These are phyloP conservation scores for Sapayoa aenigma DNA, from an alignment of 2,113 vertebrate genomes.

Conservation along the genomic window DNA sequence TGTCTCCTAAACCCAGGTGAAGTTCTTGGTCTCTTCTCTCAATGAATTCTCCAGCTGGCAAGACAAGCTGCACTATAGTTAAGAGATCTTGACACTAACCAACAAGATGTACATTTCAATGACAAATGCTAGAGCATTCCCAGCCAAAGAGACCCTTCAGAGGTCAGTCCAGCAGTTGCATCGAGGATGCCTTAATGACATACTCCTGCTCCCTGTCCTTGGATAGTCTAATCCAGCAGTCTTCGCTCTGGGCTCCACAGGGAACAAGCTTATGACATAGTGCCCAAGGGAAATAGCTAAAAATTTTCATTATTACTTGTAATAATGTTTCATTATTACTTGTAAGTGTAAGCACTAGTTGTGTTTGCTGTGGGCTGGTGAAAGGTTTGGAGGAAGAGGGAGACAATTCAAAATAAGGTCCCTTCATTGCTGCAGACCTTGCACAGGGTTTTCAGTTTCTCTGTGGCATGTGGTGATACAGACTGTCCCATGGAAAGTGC, in stretches of 20 bases:
- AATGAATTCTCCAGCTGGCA: neutral
- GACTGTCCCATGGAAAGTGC: neutral
- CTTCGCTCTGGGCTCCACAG: neutral
- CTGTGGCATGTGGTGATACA: neutral
- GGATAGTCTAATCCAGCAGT: neutral
- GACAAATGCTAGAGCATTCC: neutral
- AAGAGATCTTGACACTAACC: neutral
- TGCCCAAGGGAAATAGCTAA: neutral
- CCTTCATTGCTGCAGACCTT: neutral
- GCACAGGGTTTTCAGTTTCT: neutral
- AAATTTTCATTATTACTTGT: constrained; percentile 1
- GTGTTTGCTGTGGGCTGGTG: neutral
- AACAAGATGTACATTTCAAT: neutral
- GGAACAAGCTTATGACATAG: neutral
- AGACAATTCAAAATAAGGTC: neutral
- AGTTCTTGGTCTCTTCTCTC: neutral
- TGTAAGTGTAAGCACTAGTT: neutral
- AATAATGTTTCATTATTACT: neutral
- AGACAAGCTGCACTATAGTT: neutral
- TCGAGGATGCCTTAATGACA: neutral
- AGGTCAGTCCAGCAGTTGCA: neutral
- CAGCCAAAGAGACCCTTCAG: neutral
- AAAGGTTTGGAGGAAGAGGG: neutral
- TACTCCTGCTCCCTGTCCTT: neutral
- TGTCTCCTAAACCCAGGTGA: neutral